phyloP scores from a whole-genome alignment of 1,140 invertebrate genomes.

The Drosophila subobscura region DNA sequence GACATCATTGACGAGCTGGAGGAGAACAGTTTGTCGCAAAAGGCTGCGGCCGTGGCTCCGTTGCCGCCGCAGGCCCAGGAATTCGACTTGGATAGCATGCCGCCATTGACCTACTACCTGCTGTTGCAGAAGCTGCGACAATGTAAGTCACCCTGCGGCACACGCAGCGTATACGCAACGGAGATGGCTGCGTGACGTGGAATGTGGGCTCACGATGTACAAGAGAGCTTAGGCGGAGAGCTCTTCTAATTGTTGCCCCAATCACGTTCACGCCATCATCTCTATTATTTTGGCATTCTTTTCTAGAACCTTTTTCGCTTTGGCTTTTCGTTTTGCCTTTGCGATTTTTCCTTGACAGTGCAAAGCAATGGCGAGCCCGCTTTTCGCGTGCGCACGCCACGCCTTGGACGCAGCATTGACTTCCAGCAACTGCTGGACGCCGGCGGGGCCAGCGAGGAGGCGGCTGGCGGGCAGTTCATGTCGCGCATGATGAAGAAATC shows the following conservation, averaged over 20 bases:
- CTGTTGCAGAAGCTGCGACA: conserved; percentile 75
- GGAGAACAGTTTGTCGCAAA: conserved; percentile 67
- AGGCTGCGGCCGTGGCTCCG: conserved; percentile 30
- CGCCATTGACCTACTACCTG: conserved; percentile 74
- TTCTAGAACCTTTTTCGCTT: background rate
- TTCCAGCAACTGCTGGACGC: conserved; percentile 60
- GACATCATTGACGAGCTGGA: conserved; percentile 78
- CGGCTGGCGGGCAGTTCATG: conserved; percentile 70
- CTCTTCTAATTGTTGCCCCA: conserved; percentile 36
- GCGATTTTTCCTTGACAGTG: conserved; percentile 41
- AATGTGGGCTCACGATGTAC: conserved; percentile 14
- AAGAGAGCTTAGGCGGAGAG: background rate
- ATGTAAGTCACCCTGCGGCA: conserved; percentile 50
- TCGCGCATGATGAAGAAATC: conserved; percentile 80
- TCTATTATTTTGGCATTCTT: conserved; percentile 18
- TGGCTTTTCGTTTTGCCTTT: conserved; percentile 1
- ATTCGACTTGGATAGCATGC: conserved; percentile 78
- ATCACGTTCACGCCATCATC: conserved; percentile 45
- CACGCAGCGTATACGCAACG: conserved; percentile 54
- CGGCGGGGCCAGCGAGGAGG: conserved; percentile 46
- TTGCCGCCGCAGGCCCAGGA: conserved; percentile 56
- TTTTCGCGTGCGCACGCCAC: conserved; percentile 78
- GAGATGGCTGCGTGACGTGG: conserved; percentile 21
- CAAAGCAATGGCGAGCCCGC: conserved; percentile 69
- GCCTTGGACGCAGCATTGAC: conserved; percentile 82